Base-by-base conservation (phyloP, 2,113 vertebrate species). In the Heloderma charlesbogerti region DNA sequence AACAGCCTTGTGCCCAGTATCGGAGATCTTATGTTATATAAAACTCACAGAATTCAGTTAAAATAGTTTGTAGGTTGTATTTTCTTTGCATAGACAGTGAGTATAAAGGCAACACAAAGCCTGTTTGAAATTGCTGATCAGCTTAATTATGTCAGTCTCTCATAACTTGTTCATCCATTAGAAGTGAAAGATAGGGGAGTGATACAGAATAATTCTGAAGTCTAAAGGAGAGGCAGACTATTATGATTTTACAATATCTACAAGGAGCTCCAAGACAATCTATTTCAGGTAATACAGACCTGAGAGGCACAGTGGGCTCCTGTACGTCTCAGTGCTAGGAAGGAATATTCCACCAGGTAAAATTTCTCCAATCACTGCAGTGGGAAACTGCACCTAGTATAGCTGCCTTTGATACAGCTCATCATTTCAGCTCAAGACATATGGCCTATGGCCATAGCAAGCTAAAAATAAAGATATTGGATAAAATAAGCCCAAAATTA, bases 71-170 rank as follows among this genome's bases (percentile, higher is more conserved):
- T 60, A 90, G 83, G 54, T 22, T 86, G 2, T 31, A 79, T 88
- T 92, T 95, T 94, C 89, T 2, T 94, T 95, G 29, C 20, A 90
- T 34, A 91, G 89, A 90, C 63, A 20, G 20, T 83, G 57, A 93
- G 18, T 85, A 18, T 89, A 54, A 94, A 95, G 69, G 13, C 0
- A 93, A 91, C 86, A 31, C 67, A 90, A 66, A n/a, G 34, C 6
- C 16, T 67, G 29, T 48, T 48, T 67, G 37, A 88, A 80, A 45
- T 27, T 57, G 37, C 37, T 60, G 34, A 25, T 69, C 20, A 51
- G 31, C 25, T 43, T 31, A 60, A 29, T 31, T 43, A n/a, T 51
- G 45, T 8, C 15, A 40, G 2, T 40, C 22, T 79, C 16, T 40
- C 9, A 74, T 74, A 72, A 83, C 7, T 22, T 67, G 8, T 83